phyloP scores from a whole-genome alignment of 2,797 vertebrate genomes.

The Novumbra hubbsi region DNA sequence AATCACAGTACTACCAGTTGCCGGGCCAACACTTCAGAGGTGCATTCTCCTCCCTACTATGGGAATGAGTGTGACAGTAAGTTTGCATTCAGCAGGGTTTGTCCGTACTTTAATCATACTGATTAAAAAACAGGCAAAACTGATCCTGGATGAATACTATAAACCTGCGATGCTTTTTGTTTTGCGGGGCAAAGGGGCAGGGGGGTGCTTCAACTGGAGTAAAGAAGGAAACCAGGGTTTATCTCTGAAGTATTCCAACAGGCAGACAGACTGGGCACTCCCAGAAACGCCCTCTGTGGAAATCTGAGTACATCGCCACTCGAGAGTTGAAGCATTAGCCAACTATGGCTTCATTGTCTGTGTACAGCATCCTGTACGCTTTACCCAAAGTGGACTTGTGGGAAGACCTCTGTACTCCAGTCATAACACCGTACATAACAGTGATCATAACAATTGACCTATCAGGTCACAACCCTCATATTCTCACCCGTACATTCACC shows the following conservation, averaged over 20 bases:
- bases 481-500: background rate
- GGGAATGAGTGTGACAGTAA: background rate
- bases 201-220: no score
- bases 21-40: background rate
- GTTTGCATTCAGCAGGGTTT: background rate
- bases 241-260: conserved; percentile 1
- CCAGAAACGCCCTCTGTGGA: conserved; percentile 70
- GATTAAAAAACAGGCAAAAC: no score
- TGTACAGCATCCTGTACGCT: conserved; percentile 42
- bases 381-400: conserved; percentile 33
- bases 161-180: no score
- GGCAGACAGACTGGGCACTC: conserved; percentile 43
- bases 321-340: conserved; percentile 40
- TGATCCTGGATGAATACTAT: no score
- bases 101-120: no score
- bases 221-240: background rate
- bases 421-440: background rate
- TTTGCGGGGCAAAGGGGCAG: no score
- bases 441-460: background rate
- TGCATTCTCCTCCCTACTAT: background rate
- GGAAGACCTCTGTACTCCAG: conserved; percentile 19
- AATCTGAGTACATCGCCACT: conserved; percentile 63
- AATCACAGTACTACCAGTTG: conserved; percentile 21
- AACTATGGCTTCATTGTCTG: conserved; percentile 55
- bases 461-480: background rate